These are phyloP conservation scores for Siniperca scherzeri DNA, from an alignment of 2,797 vertebrate species.

Conservation along the genomic window DNA sequence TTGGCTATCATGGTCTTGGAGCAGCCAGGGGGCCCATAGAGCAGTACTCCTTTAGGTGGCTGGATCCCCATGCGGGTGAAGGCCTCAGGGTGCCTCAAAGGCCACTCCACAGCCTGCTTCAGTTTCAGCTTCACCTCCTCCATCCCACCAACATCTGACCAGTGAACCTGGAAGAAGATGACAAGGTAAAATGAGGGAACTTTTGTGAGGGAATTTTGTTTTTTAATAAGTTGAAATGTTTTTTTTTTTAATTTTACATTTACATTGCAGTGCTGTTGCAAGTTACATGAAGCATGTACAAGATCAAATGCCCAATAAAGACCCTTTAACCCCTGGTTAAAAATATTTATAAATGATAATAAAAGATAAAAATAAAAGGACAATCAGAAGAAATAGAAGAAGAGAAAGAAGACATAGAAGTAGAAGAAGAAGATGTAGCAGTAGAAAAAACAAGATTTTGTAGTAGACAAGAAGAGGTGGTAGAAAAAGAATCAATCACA, in stretches of 20 bases:
- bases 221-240: background rate
- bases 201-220: background rate
- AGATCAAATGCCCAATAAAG: background rate
- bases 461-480: background rate
- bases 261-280: too few relatives aligned
- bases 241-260: background rate
- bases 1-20: constrained; percentile 99
- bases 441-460: background rate
- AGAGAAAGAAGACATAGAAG: too few relatives aligned
- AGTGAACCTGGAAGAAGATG: constrained; percentile 88
- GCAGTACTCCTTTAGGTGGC: constrained; percentile 94
- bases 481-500: too few relatives aligned
- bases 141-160: constrained; percentile 96
- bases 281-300: background rate
- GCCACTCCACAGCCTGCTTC: constrained; percentile 97
- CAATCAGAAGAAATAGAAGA: background rate
- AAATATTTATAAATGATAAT: background rate
- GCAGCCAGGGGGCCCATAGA: constrained; percentile 97
- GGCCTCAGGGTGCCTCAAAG: constrained; percentile 92
- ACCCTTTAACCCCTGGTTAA: background rate
- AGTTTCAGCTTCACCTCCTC: constrained; percentile 95
- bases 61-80: constrained; percentile 94
- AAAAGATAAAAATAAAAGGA: too few relatives aligned
- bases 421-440: too few relatives aligned
- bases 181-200: background rate